Conservation (phyloP, 2,113 vertebrate genomes). For the Charina bottae region DNA sequence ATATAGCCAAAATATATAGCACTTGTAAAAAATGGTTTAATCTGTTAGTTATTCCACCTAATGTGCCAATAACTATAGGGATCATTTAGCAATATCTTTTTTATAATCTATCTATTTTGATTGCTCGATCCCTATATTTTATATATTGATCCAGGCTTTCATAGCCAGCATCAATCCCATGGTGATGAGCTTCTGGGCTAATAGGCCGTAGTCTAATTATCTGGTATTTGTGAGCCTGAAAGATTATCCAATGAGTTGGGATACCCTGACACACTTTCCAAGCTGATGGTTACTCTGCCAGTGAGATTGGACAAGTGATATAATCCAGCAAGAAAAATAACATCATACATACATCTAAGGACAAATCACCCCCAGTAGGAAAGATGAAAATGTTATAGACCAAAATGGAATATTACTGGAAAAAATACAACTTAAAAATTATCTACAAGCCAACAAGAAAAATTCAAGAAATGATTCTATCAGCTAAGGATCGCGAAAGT, state of each 20-base stretch:
- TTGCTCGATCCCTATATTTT: background rate
- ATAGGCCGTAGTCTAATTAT: background rate
- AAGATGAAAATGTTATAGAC: background rate
- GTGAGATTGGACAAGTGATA: background rate
- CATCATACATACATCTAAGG: background rate
- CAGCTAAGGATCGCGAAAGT: background rate
- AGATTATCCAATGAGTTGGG: background rate
- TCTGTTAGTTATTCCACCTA: background rate
- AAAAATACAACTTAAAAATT: background rate
- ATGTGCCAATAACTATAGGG: background rate
- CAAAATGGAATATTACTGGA: background rate
- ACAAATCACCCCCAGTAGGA: background rate
- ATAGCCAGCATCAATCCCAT: background rate
- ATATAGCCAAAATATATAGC: background rate
- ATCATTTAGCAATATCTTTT: background rate
- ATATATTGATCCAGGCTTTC: background rate
- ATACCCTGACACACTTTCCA: background rate
- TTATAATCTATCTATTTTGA: background rate
- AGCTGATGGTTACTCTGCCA: background rate
- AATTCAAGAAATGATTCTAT: background rate
- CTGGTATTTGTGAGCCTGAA: background rate
- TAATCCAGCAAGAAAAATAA: background rate
- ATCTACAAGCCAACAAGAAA: background rate
- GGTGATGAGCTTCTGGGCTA: background rate
- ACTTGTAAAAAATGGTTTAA: background rate